These are phyloP conservation scores for Scelioninae gen. 1 DNA, from an alignment of 2,888 invertebrate species.

Conservation along the genomic window DNA sequence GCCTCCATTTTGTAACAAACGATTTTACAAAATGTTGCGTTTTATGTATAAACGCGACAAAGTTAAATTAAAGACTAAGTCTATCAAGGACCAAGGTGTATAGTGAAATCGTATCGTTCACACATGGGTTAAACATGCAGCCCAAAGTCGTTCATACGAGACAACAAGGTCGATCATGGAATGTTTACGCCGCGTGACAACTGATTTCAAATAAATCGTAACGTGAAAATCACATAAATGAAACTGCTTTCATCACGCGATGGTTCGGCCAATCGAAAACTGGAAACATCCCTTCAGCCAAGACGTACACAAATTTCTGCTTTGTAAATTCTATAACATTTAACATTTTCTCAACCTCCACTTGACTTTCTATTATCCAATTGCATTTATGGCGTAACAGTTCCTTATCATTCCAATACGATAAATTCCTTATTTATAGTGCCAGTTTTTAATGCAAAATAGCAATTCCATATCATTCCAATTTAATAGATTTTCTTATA, in stretches of 20 bases:
- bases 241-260: slow-evolving; percentile 13
- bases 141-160: slow-evolving; percentile 17
- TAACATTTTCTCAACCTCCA: neutral
- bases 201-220: no score
- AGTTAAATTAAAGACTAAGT: slow-evolving; percentile 5
- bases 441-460: no score
- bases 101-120: neutral
- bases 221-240: no score
- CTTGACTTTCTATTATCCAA: no score
- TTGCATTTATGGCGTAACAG: no score
- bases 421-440: no score
- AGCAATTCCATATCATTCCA: no score
- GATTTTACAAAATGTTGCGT: slow-evolving; percentile 25
- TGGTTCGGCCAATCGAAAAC: slow-evolving; percentile 4
- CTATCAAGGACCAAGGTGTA: neutral
- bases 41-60: slow-evolving; percentile 3
- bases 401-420: no score
- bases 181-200: slow-evolving; percentile 33
- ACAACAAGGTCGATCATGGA: slow-evolving; percentile 40
- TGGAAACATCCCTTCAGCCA: neutral
- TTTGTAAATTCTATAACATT: neutral
- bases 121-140: slow-evolving; percentile 11
- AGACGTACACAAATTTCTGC: slow-evolving; percentile 20
- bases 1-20: slow-evolving; percentile 28
- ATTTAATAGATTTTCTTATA: no score